These are phyloP conservation scores for Phymanthus crucifer DNA, from an alignment of 92 coral and sea anemone genomes.

Conservation along the genomic window DNA sequence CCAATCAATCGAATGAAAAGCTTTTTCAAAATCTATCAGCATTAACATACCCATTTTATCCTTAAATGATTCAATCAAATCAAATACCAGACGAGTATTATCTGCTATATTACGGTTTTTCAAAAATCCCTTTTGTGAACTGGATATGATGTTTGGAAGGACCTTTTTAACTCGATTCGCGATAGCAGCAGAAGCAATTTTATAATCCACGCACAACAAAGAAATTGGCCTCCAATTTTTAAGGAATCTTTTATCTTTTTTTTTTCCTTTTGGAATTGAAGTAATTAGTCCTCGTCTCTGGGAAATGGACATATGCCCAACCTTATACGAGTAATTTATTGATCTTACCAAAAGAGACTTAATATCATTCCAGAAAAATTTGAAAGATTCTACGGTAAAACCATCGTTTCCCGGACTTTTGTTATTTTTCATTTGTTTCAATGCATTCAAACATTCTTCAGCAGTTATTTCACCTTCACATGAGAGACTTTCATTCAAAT, in stretches of 20 bases:
- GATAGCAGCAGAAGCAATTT: constrained; percentile 20
- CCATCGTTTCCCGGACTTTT: not conserved
- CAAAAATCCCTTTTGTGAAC: constrained; percentile 6
- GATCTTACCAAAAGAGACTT: not conserved
- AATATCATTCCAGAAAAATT: constrained; percentile 21
- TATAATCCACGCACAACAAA: not conserved
- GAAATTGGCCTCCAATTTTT: constrained; percentile 30
- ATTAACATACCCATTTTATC: constrained; percentile 13
- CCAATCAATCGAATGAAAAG: constrained; percentile 15
- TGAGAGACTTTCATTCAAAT: constrained; percentile 9
- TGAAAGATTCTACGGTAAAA: constrained; percentile 16
- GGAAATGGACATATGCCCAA: constrained; percentile 23
- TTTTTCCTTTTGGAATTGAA: constrained; percentile 13
- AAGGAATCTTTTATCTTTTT: not conserved
- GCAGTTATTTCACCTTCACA: constrained; percentile 36
- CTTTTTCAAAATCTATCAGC: constrained; percentile 26
- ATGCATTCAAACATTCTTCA: constrained; percentile 37
- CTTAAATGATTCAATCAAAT: constrained; percentile 1
- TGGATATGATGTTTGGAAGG: constrained; percentile 17
- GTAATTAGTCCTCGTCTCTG: constrained; percentile 26
- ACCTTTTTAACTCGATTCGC: constrained; percentile 27
- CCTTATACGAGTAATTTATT: not conserved
- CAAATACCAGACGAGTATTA: not conserved
- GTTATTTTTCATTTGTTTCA: constrained; percentile 26
- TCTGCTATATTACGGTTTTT: constrained; percentile 8